phyloP scores from a whole-genome alignment of 2,113 vertebrate genomes.

The Plecotus auritus region DNA sequence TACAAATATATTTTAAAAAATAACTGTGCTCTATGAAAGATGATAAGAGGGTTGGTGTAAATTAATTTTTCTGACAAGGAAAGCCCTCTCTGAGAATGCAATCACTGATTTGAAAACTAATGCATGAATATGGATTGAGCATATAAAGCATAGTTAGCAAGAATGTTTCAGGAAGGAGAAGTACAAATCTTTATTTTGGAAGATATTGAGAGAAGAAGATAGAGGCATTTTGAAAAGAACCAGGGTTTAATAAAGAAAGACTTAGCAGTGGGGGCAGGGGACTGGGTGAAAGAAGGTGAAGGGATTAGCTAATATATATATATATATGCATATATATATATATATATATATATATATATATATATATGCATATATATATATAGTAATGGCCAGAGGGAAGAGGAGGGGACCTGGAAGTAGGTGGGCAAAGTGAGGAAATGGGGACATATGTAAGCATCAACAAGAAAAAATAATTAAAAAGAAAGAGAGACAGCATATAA shows the following conservation, averaged over 20 bases:
- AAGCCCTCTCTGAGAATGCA: neutral
- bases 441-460: too few relatives aligned
- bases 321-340: too few relatives aligned
- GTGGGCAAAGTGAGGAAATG: too few relatives aligned
- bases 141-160: neutral
- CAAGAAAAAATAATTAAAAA: neutral
- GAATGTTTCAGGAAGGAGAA: neutral
- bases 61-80: neutral
- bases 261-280: neutral
- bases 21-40: neutral
- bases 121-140: neutral
- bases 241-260: neutral
- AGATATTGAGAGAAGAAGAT: neutral
- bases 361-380: too few relatives aligned
- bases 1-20: neutral
- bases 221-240: neutral
- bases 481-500: neutral
- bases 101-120: neutral
- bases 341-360: too few relatives aligned
- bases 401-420: neutral
- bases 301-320: neutral
- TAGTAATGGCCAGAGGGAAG: neutral
- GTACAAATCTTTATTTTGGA: neutral
- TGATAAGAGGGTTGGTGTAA: neutral
- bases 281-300: neutral